Conservation (phyloP, 1,140 invertebrate species). For the Neocloeon triangulifer region DNA sequence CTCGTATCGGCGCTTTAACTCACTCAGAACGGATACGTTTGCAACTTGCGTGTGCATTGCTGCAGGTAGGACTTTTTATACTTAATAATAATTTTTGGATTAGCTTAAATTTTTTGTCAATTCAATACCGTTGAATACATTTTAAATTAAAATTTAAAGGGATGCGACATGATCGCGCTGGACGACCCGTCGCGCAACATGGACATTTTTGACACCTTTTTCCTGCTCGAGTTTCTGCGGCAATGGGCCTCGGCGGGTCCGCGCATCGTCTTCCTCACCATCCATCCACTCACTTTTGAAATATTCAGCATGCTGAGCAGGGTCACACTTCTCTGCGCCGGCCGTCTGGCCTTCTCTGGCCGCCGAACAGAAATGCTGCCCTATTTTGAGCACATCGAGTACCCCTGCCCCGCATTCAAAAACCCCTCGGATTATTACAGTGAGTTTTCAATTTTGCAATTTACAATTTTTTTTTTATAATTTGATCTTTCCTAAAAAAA, state of each 20-base stretch:
- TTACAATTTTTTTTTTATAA: conserved; percentile 1
- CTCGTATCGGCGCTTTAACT: conserved; percentile 53
- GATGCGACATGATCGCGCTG: conserved; percentile 60
- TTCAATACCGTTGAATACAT: no score
- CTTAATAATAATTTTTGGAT: no score
- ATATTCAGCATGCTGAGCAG: conserved; percentile 70
- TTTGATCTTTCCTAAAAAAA: background rate
- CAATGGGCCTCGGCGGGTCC: conserved; percentile 50
- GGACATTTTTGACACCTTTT: conserved; percentile 93
- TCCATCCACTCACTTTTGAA: conserved; percentile 87
- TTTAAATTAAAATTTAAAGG: no score
- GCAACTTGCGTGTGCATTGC: conserved; percentile 66
- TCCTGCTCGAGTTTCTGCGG: conserved; percentile 76
- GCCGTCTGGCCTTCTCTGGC: conserved; percentile 76
- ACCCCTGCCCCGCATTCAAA: conserved; percentile 86
- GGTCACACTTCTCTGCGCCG: conserved; percentile 68
- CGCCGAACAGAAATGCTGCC: conserved; percentile 68
- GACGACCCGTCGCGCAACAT: conserved; percentile 80
- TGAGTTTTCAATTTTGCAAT: conserved; percentile 24
- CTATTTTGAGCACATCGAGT: conserved; percentile 83
- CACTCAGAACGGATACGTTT: conserved; percentile 64
- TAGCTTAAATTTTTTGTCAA: no score
- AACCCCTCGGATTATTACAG: conserved; percentile 92
- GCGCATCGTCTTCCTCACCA: conserved; percentile 68
- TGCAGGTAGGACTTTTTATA: no score